These are phyloP conservation scores for Holocentrus rufus DNA, from an alignment of 2,797 vertebrate genomes.

Conservation along the genomic window DNA sequence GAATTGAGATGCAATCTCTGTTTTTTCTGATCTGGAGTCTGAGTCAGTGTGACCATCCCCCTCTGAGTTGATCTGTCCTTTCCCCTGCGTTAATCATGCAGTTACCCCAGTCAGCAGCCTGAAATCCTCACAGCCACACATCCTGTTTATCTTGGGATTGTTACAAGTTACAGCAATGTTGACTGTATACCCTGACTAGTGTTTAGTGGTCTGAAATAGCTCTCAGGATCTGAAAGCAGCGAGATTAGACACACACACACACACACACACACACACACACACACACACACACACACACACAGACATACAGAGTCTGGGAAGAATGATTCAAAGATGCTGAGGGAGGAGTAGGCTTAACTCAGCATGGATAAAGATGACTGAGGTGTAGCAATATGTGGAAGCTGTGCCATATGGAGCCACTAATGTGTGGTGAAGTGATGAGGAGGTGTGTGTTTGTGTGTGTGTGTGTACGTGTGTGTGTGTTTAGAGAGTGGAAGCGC, in stretches of 20 bases:
- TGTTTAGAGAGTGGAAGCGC: constrained; percentile 28
- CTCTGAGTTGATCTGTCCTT: constrained; percentile 8
- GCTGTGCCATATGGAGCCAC: constrained; percentile 57
- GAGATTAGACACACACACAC: constrained; percentile 31
- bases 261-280: constrained; percentile 12
- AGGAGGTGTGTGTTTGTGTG: constrained; percentile 31
- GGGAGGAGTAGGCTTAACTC: constrained; percentile 41
- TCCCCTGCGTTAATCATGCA: constrained; percentile 30
- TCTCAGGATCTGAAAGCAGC: constrained; percentile 14
- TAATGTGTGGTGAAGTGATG: constrained; percentile 46
- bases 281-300: constrained; percentile 14
- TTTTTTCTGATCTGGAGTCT: constrained; percentile 33
- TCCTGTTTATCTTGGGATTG: constrained; percentile 35
- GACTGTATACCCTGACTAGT: constrained; percentile 15
- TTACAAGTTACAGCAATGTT: constrained; percentile 37
- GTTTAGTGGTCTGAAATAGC: background rate
- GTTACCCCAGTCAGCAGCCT: constrained; percentile 25
- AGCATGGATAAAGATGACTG: constrained; percentile 45
- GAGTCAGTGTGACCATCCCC: constrained; percentile 6
- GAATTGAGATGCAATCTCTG: constrained; percentile 22
- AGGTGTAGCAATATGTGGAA: constrained; percentile 34
- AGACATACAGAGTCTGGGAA: constrained; percentile 13
- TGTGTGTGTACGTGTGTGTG: constrained; percentile 29
- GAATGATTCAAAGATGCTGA: constrained; percentile 21
- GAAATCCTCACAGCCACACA: constrained; percentile 36